These are phyloP conservation scores for Drosophila koepferae DNA, from an alignment of 2,888 invertebrate genomes.

Conservation along the genomic window DNA sequence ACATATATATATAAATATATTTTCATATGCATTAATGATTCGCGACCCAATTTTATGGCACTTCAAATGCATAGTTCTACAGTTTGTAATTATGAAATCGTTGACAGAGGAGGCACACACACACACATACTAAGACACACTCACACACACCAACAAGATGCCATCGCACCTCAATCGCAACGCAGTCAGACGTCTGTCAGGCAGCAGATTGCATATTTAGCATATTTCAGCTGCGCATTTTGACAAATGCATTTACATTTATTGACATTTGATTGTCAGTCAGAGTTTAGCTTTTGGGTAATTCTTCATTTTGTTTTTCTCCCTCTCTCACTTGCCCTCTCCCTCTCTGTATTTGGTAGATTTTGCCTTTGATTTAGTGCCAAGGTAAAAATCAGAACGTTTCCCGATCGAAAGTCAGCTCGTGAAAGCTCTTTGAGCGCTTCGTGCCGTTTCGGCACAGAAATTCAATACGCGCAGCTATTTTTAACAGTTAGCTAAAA, in stretches of 20 bases:
- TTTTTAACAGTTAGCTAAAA: conserved; percentile 72
- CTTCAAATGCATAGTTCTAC: conserved; percentile 1
- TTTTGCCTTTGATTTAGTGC: conserved; percentile 69
- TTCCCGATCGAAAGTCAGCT: conserved; percentile 25
- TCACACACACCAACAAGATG: conserved; percentile 12
- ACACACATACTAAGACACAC: conserved; percentile 18
- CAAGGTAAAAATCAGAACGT: conserved; percentile 56
- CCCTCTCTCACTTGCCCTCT: no score
- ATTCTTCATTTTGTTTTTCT: background rate
- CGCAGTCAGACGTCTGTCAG: background rate
- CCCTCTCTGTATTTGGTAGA: background rate
- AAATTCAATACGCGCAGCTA: conserved; percentile 82
- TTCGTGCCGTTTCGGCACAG: conserved; percentile 51
- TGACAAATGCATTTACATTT: conserved; percentile 36
- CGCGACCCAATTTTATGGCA: conserved; percentile 36
- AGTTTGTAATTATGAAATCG: conserved; percentile 33
- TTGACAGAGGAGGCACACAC: background rate
- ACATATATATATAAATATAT: background rate
- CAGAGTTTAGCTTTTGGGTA: conserved; percentile 13
- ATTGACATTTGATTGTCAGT: conserved; percentile 36
- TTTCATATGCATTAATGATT: background rate
- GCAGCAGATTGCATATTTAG: conserved; percentile 11
- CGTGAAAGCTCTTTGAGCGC: conserved; percentile 40
- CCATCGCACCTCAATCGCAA: conserved; percentile 1
- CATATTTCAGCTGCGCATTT: conserved; percentile 24